phyloP scores from a whole-genome alignment of 30 jellyfish, hydroid and myxozoan genomes.

The Aurelia sp. region DNA sequence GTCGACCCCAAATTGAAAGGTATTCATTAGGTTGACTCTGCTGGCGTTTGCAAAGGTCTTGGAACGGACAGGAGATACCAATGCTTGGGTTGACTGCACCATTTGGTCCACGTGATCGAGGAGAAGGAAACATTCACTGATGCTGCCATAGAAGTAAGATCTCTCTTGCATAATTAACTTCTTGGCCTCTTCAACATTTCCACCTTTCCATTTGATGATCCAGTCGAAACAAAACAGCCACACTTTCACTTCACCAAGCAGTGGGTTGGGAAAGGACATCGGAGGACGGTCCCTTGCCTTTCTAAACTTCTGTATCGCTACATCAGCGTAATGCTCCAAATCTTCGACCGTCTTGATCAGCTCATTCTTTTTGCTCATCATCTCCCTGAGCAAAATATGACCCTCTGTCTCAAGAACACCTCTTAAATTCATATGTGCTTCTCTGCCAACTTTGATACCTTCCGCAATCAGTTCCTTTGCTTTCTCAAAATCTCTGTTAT shows the following conservation, averaged over 20 bases:
- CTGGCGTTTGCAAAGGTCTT: constrained; percentile 3
- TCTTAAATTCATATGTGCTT: no score
- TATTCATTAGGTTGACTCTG: no score
- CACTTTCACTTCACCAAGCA: constrained; percentile 34
- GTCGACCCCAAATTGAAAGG: no score
- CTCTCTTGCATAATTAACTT: no score
- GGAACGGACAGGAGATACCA: constrained; percentile 26
- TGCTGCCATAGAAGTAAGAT: constrained; percentile 14
- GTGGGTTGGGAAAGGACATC: constrained; percentile 43
- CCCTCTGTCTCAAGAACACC: constrained; percentile 46
- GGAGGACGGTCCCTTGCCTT: constrained; percentile 49
- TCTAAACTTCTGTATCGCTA: constrained; percentile 24
- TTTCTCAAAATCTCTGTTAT: background rate
- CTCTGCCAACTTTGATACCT: no score
- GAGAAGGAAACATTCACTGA: constrained; percentile 28
- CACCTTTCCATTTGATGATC: no score
- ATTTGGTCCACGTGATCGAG: constrained; percentile 52
- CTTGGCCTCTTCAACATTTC: no score
- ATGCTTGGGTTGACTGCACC: constrained; percentile 17
- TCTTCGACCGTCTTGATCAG: background rate
- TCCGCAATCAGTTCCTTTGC: constrained; percentile 32
- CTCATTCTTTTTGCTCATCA: background rate
- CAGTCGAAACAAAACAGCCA: constrained; percentile 64
- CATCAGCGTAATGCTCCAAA: background rate
- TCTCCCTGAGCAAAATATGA: constrained; percentile 16